Percentiles rank a stretch among this genome's conserved stretches.
Conservation (phyloP, 2,797 vertebrate species). For the Numenius phaeopus region DNA sequence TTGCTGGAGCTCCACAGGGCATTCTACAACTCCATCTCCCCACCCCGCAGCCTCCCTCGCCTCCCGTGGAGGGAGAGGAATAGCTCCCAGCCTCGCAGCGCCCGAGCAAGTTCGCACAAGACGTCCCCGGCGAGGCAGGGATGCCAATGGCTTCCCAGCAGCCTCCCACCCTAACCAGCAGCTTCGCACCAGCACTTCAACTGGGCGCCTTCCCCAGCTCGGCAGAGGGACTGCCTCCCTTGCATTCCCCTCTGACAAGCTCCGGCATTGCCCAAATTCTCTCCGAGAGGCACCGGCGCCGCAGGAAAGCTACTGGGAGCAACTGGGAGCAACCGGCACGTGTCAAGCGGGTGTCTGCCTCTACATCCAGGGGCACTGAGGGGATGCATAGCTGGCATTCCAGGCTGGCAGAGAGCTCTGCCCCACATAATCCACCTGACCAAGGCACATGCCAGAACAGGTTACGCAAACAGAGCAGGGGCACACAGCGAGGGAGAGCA, state of each 20-base stretch:
- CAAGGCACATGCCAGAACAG: conserved; percentile 46
- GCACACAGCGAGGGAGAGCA: not conserved
- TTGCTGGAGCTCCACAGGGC: not conserved
- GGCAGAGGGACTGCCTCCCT: not conserved
- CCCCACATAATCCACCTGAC: conserved; percentile 51
- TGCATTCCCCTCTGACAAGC: not conserved
- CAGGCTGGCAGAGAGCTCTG: conserved; percentile 52
- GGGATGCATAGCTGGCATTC: conserved; percentile 71
- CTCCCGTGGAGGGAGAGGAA: not conserved
- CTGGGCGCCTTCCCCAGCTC: not conserved
- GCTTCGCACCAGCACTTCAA: not conserved
- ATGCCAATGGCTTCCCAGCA: not conserved
- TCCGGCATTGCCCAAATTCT: not conserved
- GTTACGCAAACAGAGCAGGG: not conserved
- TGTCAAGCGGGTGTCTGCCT: not conserved
- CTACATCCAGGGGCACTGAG: not conserved
- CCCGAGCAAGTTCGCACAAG: not conserved
- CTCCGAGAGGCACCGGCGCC: not conserved
- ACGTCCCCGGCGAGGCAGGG: not conserved
- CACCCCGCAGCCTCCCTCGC: not conserved
- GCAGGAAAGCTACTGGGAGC: not conserved
- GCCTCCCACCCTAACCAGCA: not conserved
- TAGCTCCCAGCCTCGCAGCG: not conserved
- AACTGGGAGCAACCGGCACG: not conserved
- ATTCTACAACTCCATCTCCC: not conserved